phyloP scores from a whole-genome alignment of 2,888 invertebrate genomes.

The Prenolepis imparis region DNA sequence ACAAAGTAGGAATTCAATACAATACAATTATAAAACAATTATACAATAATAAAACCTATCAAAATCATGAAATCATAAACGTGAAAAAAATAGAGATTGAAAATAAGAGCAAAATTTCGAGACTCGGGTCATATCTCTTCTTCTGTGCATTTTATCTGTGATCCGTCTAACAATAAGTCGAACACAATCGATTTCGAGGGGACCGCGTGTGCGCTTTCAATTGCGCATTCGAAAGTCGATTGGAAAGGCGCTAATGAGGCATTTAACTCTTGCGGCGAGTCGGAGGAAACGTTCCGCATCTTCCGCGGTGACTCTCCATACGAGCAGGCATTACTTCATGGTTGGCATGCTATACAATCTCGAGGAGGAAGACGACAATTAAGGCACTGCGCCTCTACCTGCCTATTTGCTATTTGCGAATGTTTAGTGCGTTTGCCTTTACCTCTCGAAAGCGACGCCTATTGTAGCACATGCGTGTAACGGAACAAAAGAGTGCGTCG shows the following conservation, averaged over 20 bases:
- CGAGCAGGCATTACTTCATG: slow-evolving; percentile 73
- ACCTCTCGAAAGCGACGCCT: slow-evolving; percentile 68
- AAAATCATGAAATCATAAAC: neutral
- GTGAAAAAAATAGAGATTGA: neutral
- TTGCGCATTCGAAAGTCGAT: slow-evolving; percentile 40
- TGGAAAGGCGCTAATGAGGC: slow-evolving; percentile 61
- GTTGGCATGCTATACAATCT: slow-evolving; percentile 73
- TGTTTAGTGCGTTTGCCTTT: slow-evolving; percentile 70
- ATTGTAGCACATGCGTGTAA: slow-evolving; percentile 70
- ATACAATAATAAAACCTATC: neutral
- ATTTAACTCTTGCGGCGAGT: slow-evolving; percentile 30
- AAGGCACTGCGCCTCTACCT: slow-evolving; percentile 82
- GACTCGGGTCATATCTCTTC: neutral
- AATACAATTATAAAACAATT: neutral
- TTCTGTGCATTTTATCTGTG: neutral
- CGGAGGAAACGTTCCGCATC: slow-evolving; percentile 59
- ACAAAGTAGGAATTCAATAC: neutral
- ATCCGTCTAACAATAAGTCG: slow-evolving; percentile 7
- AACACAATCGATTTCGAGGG: slow-evolving; percentile 25
- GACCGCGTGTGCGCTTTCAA: slow-evolving; percentile 10
- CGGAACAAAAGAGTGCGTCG: slow-evolving; percentile 60
- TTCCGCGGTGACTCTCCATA: slow-evolving; percentile 68
- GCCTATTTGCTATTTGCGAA: slow-evolving; percentile 66
- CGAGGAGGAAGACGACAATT: slow-evolving; percentile 84
- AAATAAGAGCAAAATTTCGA: neutral